Evolutionary conservation across 2,888 invertebrate species (phyloP), one percentile per base, ranked within the genome.

Genomic region (Gerris lacustris): DNA sequence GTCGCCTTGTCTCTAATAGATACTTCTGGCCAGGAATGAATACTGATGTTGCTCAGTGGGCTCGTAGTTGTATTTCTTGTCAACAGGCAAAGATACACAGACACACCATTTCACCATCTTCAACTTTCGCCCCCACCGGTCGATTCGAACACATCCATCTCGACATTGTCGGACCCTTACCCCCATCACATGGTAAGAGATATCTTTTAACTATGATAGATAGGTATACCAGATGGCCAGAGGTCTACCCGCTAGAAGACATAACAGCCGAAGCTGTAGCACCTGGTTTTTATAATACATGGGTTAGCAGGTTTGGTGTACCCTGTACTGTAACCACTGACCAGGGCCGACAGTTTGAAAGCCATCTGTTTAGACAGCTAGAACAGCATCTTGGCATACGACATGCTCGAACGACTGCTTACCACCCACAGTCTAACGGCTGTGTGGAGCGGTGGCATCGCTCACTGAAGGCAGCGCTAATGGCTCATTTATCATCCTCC

Each of bases 381-480:
- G 72, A 69, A 6, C 72, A 74, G 5, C 64, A 76, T 2, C 44
- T 76, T 4, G 78, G 77, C 6, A 71, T 73, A 18, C n/a, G 75
- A n/a, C 73, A 72, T 11, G 68, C 73, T 0, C 70, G 76, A 62
- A 78, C 77, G 4, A 78, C 79, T 0, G 74, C 78, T 15, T 79
- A 79, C 72, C 79, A 80, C 72, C 78, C 80, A 44, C 75, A 77
- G 66, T 73, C 79, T 0, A 81, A 82, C 68, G 81, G 80, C 1
- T 76, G 80, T 70, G 76, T 81, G 5, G 80, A 82, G 73, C 74
- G 80, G 6, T 78, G 79, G 70, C 81, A 82, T 73, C 75, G 81
- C 1, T 76, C 77, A 7, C 73, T 81, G 69, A 81, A 80, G 75
- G 76, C 80, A 0, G 79, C 81, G 0, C 72, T 80, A n/a, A 47